Evolutionary conservation across 2,797 vertebrate species (phyloP).

Genomic region (Macroramphosus scolopax): DNA sequence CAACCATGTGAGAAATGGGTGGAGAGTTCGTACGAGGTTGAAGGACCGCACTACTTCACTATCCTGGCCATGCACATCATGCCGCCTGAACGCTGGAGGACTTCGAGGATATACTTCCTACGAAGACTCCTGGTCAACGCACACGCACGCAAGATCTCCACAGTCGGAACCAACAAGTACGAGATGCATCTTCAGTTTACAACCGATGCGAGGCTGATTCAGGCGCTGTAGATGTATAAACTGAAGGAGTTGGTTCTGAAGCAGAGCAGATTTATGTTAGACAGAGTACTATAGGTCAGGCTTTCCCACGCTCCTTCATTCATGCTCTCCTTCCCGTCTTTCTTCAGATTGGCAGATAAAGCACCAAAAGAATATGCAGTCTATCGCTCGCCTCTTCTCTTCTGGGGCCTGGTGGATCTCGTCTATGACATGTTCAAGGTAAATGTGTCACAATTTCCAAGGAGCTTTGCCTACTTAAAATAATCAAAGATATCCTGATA

Average conservation of each 20-base stretch:
- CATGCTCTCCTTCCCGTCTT: not conserved
- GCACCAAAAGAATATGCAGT: slow-evolving; percentile 89
- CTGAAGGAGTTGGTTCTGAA: too few species aligned
- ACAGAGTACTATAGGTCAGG: too few species aligned
- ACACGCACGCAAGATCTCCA: slow-evolving; percentile 86
- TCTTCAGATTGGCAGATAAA: slow-evolving; percentile 89
- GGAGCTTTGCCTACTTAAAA: too few species aligned
- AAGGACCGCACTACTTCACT: slow-evolving; percentile 95
- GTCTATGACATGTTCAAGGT: slow-evolving; percentile 99
- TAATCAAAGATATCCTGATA: too few species aligned
- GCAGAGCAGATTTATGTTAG: too few species aligned
- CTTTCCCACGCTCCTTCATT: not conserved
- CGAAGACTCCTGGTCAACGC: slow-evolving; percentile 86
- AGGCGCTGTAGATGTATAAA: not conserved
- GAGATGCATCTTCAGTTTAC: slow-evolving; percentile 11
- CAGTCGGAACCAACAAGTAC: slow-evolving; percentile 89
- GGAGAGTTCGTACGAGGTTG: slow-evolving; percentile 95
- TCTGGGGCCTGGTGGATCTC: slow-evolving; percentile 98
- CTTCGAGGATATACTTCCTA: slow-evolving; percentile 85
- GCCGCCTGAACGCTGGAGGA: slow-evolving; percentile 89
- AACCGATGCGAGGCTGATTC: not conserved
- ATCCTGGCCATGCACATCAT: slow-evolving; percentile 91
- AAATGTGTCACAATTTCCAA: slow-evolving; percentile 14
- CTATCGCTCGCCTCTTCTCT: slow-evolving; percentile 95
- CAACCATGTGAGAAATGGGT: slow-evolving; percentile 96